These are phyloP conservation scores for Cheilosia vulpina DNA, from an alignment of 2,888 invertebrate genomes.

Conservation along the genomic window DNA sequence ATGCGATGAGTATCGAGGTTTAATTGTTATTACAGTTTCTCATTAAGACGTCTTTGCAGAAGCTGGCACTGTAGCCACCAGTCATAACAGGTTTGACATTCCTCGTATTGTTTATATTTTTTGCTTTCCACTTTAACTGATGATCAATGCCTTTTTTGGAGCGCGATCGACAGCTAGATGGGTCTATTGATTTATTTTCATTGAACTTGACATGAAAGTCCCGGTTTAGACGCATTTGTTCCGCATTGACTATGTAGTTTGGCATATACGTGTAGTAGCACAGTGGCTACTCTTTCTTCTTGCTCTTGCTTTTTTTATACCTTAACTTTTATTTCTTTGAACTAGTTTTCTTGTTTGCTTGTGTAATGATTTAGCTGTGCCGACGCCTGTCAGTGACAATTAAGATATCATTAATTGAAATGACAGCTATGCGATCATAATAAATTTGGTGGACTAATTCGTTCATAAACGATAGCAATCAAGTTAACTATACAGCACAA, in stretches of 20 bases:
- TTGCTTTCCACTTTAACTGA: conserved; percentile 28
- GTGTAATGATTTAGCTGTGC: neutral
- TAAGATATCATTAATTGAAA: conserved; percentile 46
- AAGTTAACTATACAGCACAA: neutral
- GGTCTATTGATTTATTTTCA: conserved; percentile 55
- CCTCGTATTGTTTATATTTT: conserved; percentile 19
- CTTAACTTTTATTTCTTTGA: neutral
- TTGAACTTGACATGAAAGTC: conserved; percentile 61
- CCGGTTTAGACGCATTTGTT: conserved; percentile 55
- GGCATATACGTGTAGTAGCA: neutral
- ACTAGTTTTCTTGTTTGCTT: conserved; percentile 4
- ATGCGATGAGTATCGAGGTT: conserved; percentile 29
- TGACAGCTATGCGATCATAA: conserved; percentile 3
- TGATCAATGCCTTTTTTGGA: conserved; percentile 44
- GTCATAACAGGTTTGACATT: conserved; percentile 46
- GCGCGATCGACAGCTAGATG: conserved; percentile 22
- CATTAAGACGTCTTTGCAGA: conserved; percentile 27
- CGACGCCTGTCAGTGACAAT: conserved; percentile 21
- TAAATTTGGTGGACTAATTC: conserved; percentile 18
- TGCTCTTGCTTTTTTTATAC: neutral
- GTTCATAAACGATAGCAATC: conserved; percentile 1
- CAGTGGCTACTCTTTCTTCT: neutral
- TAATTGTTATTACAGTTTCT: conserved; percentile 65
- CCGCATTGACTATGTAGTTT: conserved; percentile 44
- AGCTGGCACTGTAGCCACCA: conserved; percentile 9